These are phyloP conservation scores for Oscheius onirici DNA, from an alignment of 2,888 invertebrate species.

Conservation along the genomic window DNA sequence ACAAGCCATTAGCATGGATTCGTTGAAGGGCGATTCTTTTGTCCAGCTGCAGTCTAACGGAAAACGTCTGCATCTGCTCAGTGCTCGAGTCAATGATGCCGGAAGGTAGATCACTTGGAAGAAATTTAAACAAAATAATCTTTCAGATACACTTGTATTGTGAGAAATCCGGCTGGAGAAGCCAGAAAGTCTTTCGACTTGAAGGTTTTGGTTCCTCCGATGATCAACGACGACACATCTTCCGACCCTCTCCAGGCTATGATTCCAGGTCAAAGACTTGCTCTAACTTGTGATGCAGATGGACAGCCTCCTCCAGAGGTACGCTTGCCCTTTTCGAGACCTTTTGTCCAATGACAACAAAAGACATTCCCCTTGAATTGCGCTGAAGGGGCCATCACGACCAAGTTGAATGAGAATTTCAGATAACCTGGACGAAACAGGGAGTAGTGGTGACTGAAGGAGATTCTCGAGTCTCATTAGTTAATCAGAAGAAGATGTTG, in stretches of 20 bases:
- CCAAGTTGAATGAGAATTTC: not conserved
- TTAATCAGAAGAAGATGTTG: slow-evolving; percentile 41
- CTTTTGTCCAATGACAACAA: slow-evolving; percentile 15
- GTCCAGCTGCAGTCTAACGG: slow-evolving; percentile 34
- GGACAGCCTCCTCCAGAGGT: slow-evolving; percentile 73
- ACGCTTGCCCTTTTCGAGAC: not conserved
- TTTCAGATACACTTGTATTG: slow-evolving; percentile 55
- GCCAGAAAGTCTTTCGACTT: slow-evolving; percentile 64
- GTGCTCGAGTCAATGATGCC: slow-evolving; percentile 52
- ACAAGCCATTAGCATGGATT: slow-evolving; percentile 47
- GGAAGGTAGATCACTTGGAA: slow-evolving; percentile 37
- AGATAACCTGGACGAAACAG: slow-evolving; percentile 50
- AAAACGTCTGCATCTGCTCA: slow-evolving; percentile 43
- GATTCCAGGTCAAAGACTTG: slow-evolving; percentile 56
- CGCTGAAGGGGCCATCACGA: not conserved
- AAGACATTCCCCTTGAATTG: slow-evolving; percentile 7
- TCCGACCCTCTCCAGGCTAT: slow-evolving; percentile 57
- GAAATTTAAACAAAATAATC: not conserved
- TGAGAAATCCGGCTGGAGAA: slow-evolving; percentile 65
- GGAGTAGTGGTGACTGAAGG: slow-evolving; percentile 28
- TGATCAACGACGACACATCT: slow-evolving; percentile 61
- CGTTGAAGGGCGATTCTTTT: slow-evolving; percentile 52
- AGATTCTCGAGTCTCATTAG: slow-evolving; percentile 1
- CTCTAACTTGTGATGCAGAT: slow-evolving; percentile 72
- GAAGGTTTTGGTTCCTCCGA: slow-evolving; percentile 60